phyloP scores from a whole-genome alignment of 2,797 vertebrate genomes.

The Lepilemur ruficaudatus region DNA sequence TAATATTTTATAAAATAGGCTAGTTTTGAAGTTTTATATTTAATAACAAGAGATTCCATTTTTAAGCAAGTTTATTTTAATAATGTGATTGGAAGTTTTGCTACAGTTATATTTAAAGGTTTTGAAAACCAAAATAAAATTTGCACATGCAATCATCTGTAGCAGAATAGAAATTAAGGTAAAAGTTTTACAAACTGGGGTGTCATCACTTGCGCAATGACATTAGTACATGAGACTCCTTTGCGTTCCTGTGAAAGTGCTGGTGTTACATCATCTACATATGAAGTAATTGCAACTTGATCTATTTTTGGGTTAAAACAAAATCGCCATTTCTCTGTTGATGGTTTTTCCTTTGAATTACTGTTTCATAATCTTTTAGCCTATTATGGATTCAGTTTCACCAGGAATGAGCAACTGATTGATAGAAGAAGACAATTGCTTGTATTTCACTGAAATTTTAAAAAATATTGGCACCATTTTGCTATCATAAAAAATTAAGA shows the following conservation, averaged over 20 bases:
- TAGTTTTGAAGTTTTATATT: background rate
- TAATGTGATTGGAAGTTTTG: background rate
- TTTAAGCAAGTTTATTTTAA: background rate
- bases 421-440: background rate
- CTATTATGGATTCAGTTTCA: background rate
- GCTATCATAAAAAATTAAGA: background rate
- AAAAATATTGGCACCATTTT: background rate
- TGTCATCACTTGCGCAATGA: background rate
- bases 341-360: background rate
- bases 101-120: background rate
- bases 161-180: background rate
- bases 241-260: background rate
- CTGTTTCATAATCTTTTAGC: background rate
- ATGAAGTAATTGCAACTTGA: background rate
- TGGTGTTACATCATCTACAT: background rate
- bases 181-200: background rate
- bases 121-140: conserved; percentile 7
- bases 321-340: background rate
- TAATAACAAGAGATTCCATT: background rate
- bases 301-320: conserved; percentile 18
- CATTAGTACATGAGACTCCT: background rate
- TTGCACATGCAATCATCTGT: background rate
- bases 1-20: background rate
- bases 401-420: background rate
- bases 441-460: background rate